These are phyloP conservation scores for Morpho achilles DNA, from an alignment of 2,888 invertebrate genomes.

Conservation along the genomic window DNA sequence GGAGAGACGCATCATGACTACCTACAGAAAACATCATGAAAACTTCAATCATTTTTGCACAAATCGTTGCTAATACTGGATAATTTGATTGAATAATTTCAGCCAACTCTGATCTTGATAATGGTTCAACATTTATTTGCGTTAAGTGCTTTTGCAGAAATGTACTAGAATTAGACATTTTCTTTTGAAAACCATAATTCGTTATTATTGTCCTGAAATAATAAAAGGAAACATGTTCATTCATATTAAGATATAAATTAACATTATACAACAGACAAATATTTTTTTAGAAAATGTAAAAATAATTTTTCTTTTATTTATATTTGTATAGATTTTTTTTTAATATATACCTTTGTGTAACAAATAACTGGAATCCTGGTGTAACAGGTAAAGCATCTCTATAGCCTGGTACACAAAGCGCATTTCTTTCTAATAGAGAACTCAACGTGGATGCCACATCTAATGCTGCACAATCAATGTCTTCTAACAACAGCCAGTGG, in stretches of 20 bases:
- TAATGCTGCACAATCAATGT: conserved; percentile 95
- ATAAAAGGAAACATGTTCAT: not conserved
- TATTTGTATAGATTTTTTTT: too few relatives aligned
- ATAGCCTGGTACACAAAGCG: conserved; percentile 92
- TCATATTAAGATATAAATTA: not conserved
- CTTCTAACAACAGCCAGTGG: conserved; percentile 96
- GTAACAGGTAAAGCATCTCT: conserved; percentile 88
- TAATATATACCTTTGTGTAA: conserved; percentile 85
- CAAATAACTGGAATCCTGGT: conserved; percentile 94
- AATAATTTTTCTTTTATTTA: too few relatives aligned
- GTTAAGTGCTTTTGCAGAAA: conserved; percentile 90
- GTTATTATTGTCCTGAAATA: conserved; percentile 77
- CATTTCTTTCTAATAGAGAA: conserved; percentile 90
- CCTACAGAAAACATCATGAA: conserved; percentile 89
- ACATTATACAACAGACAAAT: not conserved
- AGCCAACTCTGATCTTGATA: conserved; percentile 86
- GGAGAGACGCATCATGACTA: conserved; percentile 76
- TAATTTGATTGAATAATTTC: conserved; percentile 84
- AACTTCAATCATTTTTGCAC: conserved; percentile 88
- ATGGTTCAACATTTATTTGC: conserved; percentile 88
- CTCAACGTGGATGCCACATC: conserved; percentile 94
- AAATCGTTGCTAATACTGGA: conserved; percentile 85
- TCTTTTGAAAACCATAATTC: conserved; percentile 80
- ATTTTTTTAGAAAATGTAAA: too few relatives aligned
- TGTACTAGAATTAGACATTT: conserved; percentile 81